Conservation (phyloP, 2,888 invertebrate species). For the Torymus aiolomorphi region DNA sequence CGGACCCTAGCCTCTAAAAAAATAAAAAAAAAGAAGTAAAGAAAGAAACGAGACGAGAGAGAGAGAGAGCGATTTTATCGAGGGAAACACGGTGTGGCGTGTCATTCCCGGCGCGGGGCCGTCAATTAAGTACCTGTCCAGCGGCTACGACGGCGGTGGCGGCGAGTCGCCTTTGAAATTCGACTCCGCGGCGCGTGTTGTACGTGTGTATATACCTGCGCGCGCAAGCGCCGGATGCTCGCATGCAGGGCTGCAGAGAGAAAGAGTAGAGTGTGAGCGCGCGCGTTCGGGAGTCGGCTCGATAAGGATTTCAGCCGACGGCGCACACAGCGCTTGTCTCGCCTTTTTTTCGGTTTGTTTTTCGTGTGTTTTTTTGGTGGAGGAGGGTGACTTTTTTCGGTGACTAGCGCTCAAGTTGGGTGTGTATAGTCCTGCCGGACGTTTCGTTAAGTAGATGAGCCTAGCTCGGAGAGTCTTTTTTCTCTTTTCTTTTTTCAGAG, state of each 20-base stretch:
- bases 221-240: not conserved
- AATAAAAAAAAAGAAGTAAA: too few species aligned
- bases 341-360: not conserved
- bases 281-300: constrained; percentile 35
- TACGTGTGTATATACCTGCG: not conserved
- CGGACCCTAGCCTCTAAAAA: too few species aligned
- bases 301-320: constrained; percentile 38
- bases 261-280: not conserved
- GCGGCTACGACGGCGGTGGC: constrained; percentile 25
- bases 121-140: constrained; percentile 54
- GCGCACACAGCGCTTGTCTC: not conserved
- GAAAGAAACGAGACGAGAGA: not conserved
- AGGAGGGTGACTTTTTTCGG: not conserved
- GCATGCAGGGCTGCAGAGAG: too few species aligned
- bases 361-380: not conserved
- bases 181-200: constrained; percentile 23
- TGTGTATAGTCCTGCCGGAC: too few species aligned
- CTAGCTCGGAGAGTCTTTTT: too few species aligned
- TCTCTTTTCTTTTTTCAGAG: too few species aligned
- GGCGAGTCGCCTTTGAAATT: constrained; percentile 53
- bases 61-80: constrained; percentile 17
- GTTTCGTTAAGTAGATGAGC: too few species aligned
- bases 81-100: constrained; percentile 41
- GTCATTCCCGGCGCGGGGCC: constrained; percentile 28
- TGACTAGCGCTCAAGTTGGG: not conserved